These are phyloP conservation scores for Odontophorus gujanensis DNA, from an alignment of 2,113 vertebrate species.

Conservation along the genomic window DNA sequence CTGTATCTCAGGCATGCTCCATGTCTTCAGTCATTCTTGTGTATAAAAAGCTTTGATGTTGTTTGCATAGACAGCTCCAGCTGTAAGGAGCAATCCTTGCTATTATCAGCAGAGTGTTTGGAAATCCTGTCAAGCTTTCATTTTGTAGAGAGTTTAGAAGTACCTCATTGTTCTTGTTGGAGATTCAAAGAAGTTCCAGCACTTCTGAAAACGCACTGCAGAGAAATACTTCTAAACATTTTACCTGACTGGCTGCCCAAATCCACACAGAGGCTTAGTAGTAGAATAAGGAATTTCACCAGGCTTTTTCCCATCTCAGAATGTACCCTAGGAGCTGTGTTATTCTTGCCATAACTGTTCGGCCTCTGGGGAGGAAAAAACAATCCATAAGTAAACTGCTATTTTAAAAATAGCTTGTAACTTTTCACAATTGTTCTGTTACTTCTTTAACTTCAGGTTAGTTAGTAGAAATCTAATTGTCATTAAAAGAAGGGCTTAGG, in stretches of 20 bases:
- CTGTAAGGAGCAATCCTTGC: neutral
- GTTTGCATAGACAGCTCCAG: constrained; percentile 33
- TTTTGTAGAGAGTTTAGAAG: neutral
- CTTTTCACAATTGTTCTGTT: neutral
- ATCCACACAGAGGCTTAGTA: neutral
- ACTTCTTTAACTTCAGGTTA: neutral
- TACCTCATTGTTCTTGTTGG: neutral
- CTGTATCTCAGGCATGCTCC: neutral
- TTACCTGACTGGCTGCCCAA: neutral
- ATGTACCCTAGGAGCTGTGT: neutral
- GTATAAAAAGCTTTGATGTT: neutral
- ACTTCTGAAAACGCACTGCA: neutral
- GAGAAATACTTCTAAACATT: neutral
- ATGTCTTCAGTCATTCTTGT: constrained; percentile 6
- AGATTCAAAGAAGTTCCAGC: neutral
- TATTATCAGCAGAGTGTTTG: constrained; percentile 11
- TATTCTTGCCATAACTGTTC: neutral
- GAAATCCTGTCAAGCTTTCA: constrained; percentile 12
- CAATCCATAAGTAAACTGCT: neutral
- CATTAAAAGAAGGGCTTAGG: neutral
- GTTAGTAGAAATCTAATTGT: neutral
- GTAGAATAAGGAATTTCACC: neutral
- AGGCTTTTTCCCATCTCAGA: neutral
- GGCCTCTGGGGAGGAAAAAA: neutral
- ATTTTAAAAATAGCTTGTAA: neutral